Conservation (phyloP, 92 coral and sea anemone species). For the Pocillopora meandrina region DNA sequence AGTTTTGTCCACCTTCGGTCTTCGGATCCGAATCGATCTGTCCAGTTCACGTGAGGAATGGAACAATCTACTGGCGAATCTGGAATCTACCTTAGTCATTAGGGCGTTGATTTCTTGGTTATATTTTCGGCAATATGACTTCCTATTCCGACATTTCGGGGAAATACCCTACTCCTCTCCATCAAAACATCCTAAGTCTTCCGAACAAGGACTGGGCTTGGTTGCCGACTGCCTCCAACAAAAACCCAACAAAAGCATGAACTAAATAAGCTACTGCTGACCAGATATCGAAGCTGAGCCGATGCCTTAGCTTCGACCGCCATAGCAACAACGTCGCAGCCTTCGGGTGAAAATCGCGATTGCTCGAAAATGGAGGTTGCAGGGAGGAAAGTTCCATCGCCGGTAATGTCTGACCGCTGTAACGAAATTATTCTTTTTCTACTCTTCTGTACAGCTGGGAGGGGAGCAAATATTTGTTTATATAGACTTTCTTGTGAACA, state of each 20-base stretch:
- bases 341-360: constrained; percentile 2
- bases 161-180: not conserved
- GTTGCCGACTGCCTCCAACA: not conserved
- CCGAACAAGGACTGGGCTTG: not conserved
- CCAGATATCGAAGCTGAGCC: not conserved
- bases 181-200: not conserved
- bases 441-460: not conserved
- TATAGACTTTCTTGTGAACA: not conserved
- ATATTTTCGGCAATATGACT: not conserved
- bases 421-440: not conserved
- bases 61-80: not conserved
- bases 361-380: constrained; percentile 62
- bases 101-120: not conserved
- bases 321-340: constrained; percentile 53
- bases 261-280: not conserved
- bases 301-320: constrained; percentile 1
- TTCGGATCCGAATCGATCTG: too few species aligned
- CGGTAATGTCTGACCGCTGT: constrained; percentile 50
- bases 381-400: constrained; percentile 71
- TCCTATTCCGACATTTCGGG: constrained; percentile 10
- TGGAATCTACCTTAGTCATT: not conserved
- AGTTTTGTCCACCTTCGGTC: too few species aligned
- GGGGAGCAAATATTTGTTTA: not conserved
- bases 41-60: too few species aligned
- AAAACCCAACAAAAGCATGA: not conserved